phyloP scores from a whole-genome alignment of 2,888 invertebrate genomes.

The Amphipyra tragopoginis region DNA sequence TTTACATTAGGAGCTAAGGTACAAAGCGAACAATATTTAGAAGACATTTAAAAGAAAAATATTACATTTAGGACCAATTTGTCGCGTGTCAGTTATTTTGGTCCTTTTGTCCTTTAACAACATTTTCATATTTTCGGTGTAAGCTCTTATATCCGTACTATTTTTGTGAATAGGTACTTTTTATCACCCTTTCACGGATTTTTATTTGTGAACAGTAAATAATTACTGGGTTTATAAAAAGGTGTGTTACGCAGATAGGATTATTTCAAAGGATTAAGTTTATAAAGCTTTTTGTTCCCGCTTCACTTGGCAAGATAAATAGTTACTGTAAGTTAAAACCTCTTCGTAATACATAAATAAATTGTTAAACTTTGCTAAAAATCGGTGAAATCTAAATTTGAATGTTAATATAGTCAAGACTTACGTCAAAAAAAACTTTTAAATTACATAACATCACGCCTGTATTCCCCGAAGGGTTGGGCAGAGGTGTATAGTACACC shows the following conservation, averaged over 20 bases:
- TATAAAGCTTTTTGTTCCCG: conserved; percentile 36
- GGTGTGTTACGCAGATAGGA: conserved; percentile 35
- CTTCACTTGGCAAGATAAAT: conserved; percentile 15
- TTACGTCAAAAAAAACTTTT: too few species aligned
- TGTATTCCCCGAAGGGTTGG: too few species aligned
- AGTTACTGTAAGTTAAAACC: neutral
- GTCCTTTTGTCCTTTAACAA: conserved; percentile 5
- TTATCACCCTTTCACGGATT: conserved; percentile 41
- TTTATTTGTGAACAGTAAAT: conserved; percentile 32
- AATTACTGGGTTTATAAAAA: conserved; percentile 35
- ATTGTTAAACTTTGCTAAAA: too few species aligned
- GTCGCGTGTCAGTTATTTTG: neutral
- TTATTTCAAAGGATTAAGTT: conserved; percentile 38
- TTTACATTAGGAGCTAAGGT: conserved; percentile 15
- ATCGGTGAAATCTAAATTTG: too few species aligned
- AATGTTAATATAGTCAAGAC: too few species aligned
- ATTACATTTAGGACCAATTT: neutral
- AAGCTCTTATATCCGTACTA: neutral
- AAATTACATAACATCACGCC: too few species aligned
- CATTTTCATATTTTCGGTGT: conserved; percentile 12
- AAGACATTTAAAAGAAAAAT: neutral
- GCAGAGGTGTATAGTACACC: too few species aligned
- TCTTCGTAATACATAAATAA: too few species aligned
- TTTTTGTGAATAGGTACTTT: conserved; percentile 19
- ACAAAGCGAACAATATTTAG: conserved; percentile 14